These are phyloP conservation scores for Dicrostonyx torquatus DNA, from an alignment of 2,797 vertebrate species.

Conservation along the genomic window DNA sequence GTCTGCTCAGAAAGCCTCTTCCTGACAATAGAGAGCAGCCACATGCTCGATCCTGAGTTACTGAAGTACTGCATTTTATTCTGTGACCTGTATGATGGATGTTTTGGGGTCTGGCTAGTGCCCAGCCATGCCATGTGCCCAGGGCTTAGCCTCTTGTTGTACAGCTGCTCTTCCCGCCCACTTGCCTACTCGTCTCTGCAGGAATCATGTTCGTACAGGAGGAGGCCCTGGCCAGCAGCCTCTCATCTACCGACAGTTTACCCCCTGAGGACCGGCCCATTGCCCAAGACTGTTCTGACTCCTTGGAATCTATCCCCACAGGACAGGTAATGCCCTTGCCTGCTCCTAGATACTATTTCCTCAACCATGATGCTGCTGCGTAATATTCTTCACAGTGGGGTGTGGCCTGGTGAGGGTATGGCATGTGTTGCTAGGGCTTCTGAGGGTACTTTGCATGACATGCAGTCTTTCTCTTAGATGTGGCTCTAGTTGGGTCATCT, in stretches of 20 bases:
- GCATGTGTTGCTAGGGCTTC: not conserved
- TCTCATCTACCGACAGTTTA: conserved; percentile 84
- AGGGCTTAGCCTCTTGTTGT: conserved; percentile 52
- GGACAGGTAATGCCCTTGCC: conserved; percentile 83
- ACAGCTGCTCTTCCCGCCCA: conserved; percentile 65
- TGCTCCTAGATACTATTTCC: not conserved
- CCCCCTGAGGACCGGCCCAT: conserved; percentile 89
- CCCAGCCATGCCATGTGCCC: not conserved
- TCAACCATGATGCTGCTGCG: not conserved
- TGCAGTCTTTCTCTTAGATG: not conserved
- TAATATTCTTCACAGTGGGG: not conserved
- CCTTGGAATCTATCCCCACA: conserved; percentile 83
- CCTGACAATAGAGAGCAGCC: not conserved
- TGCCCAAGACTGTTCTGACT: conserved; percentile 88
- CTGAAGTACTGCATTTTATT: conserved; percentile 28
- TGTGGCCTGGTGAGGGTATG: not conserved
- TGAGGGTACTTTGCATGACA: not conserved
- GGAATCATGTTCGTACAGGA: conserved; percentile 84
- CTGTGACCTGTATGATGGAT: not conserved
- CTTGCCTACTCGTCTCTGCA: conserved; percentile 66
- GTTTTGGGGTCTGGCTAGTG: conserved; percentile 46
- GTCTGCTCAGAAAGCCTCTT: conserved; percentile 44
- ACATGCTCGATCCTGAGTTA: conserved; percentile 17
- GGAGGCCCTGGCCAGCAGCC: conserved; percentile 88
- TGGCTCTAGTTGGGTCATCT: not conserved